Evolutionary conservation across 1,140 invertebrate genomes (phyloP).

Genomic region (Drosophila tsacasi): DNA sequence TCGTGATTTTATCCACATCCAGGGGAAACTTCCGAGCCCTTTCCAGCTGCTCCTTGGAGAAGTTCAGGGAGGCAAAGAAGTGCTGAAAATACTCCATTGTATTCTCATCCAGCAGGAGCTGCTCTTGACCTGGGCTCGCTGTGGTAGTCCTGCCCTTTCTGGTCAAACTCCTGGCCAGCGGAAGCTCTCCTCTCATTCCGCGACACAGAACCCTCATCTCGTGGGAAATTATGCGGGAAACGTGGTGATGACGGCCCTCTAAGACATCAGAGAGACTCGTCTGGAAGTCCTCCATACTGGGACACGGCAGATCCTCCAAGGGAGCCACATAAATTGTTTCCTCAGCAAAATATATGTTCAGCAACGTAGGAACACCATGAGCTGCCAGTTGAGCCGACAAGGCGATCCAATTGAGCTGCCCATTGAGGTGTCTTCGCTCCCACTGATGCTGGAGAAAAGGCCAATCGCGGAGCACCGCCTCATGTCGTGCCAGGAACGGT

Average conservation of each 20-base stretch:
- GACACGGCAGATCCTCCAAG: constrained; percentile 55
- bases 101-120: constrained; percentile 60
- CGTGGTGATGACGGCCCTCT: constrained; percentile 44
- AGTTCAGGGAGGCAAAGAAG: constrained; percentile 56
- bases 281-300: constrained; percentile 33
- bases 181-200: constrained; percentile 65
- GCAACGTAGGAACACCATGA: constrained; percentile 64
- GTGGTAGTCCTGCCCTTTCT: neutral
- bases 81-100: constrained; percentile 62
- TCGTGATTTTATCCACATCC: constrained; percentile 45
- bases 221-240: constrained; percentile 52
- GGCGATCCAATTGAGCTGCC: constrained; percentile 62
- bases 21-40: constrained; percentile 59
- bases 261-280: constrained; percentile 36
- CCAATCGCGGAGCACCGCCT: constrained; percentile 41
- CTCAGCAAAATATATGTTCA: constrained; percentile 74
- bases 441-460: constrained; percentile 70
- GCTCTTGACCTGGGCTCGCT: constrained; percentile 16
- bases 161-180: constrained; percentile 24
- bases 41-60: constrained; percentile 54
- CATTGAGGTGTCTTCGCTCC: constrained; percentile 41
- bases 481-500: constrained; percentile 50
- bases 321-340: constrained; percentile 68
- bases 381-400: constrained; percentile 69
- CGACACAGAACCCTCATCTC: constrained; percentile 70